phyloP scores from a whole-genome alignment of 2,113 vertebrate genomes.

The Hepsetus odoe region DNA sequence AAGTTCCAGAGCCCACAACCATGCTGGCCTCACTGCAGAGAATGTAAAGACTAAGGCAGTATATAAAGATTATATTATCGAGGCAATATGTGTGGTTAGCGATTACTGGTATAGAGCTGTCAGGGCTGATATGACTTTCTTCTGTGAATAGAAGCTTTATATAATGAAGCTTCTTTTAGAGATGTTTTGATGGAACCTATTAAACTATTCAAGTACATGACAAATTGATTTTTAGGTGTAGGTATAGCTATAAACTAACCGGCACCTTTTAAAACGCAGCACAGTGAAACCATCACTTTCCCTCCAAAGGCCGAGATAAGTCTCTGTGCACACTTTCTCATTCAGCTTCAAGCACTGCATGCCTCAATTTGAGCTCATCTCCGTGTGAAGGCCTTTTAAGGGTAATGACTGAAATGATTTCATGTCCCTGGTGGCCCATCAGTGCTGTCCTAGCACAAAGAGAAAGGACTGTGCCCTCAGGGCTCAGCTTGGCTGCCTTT shows the following conservation, averaged over 20 bases:
- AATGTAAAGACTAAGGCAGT: conserved; percentile 11
- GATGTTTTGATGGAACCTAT: conserved; percentile 1
- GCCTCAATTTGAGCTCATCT: conserved; percentile 11
- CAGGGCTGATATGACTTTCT: not conserved
- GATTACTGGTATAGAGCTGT: conserved; percentile 27
- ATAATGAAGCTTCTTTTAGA: conserved; percentile 1
- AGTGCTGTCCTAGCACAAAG: conserved; percentile 37
- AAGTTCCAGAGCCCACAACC: not conserved
- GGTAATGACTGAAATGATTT: conserved; percentile 45
- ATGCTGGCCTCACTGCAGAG: conserved; percentile 24
- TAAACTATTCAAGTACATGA: conserved; percentile 22
- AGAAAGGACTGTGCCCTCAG: conserved; percentile 19
- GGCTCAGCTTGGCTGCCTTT: conserved; percentile 12
- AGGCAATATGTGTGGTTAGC: conserved; percentile 37
- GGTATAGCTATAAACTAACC: conserved; percentile 13
- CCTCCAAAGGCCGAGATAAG: conserved; percentile 11
- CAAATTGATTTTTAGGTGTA: conserved; percentile 34
- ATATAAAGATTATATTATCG: conserved; percentile 30
- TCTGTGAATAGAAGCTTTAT: conserved; percentile 10
- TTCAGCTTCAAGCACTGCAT: conserved; percentile 1
- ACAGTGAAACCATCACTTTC: conserved; percentile 11
- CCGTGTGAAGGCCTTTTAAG: conserved; percentile 33
- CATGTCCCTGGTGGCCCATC: conserved; percentile 27
- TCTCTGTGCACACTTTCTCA: not conserved
- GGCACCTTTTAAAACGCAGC: conserved; percentile 18